phyloP scores from a whole-genome alignment of 1,140 invertebrate genomes.

The Bombus breviceps region DNA sequence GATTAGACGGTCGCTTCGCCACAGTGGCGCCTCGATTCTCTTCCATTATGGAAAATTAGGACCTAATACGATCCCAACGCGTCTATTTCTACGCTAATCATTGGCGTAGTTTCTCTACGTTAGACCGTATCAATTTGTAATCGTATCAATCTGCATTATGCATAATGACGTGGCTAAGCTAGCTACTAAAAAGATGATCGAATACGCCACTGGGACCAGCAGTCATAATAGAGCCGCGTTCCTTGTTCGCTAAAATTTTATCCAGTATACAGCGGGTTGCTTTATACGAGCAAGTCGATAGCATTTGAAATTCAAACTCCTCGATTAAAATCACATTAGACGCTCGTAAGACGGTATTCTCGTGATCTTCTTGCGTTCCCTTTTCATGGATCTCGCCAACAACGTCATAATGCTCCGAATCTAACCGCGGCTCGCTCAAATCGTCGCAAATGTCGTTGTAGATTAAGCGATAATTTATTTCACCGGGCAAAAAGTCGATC shows the following conservation, averaged over 20 bases:
- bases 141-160: not conserved
- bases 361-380: conserved; percentile 24
- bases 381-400: conserved; percentile 19
- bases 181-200: not conserved
- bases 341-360: conserved; percentile 54
- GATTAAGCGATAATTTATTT: conserved; percentile 32
- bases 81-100: conserved; percentile 45
- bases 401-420: conserved; percentile 22
- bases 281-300: conserved; percentile 67
- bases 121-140: not conserved
- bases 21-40: conserved; percentile 72
- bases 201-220: conserved; percentile 66
- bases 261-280: conserved; percentile 23
- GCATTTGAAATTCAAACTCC: conserved; percentile 81
- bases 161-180: not conserved
- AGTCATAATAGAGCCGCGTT: conserved; percentile 68
- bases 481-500: not conserved
- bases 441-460: conserved; percentile 36
- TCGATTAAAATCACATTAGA: conserved; percentile 81
- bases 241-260: conserved; percentile 39
- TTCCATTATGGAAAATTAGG: conserved; percentile 75
- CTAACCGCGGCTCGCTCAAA: not conserved
- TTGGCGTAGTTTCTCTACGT: conserved; percentile 48
- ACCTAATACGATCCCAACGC: conserved; percentile 68
- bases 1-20: conserved; percentile 66